A percentile compares a stretch with the other conserved stretches of the same genome.
These are phyloP conservation scores for Myotis planiceps DNA, from an alignment of 2,797 vertebrate species.

Conservation along the genomic window DNA sequence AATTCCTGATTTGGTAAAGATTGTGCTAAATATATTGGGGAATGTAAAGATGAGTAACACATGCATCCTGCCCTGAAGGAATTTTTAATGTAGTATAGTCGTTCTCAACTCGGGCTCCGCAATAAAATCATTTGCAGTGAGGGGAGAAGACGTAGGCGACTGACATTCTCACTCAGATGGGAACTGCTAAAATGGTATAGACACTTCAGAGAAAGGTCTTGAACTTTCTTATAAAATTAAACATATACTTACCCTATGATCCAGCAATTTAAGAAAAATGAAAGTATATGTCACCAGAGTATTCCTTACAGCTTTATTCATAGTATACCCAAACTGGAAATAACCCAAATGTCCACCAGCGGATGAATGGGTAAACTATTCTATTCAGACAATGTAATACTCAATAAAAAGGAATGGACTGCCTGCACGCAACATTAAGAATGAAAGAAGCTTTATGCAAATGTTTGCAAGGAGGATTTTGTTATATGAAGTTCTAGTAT, in stretches of 20 bases:
- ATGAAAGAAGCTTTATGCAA: not conserved
- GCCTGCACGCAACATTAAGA: not conserved
- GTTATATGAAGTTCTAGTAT: not conserved
- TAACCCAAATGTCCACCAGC: not conserved
- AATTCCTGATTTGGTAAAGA: conserved; percentile 32
- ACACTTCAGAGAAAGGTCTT: not conserved
- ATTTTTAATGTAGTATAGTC: not conserved
- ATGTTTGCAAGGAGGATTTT: not conserved
- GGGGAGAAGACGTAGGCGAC: not conserved
- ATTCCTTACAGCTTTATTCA: not conserved
- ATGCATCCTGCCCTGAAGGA: not conserved
- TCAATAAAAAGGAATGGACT: not conserved
- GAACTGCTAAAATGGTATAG: not conserved
- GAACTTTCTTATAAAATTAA: not conserved
- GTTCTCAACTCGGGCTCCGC: not conserved
- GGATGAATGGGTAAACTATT: not conserved
- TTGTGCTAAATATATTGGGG: not conserved
- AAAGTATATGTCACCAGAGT: not conserved
- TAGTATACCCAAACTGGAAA: not conserved
- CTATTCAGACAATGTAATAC: too few relatives aligned
- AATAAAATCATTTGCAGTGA: not conserved
- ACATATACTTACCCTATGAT: not conserved
- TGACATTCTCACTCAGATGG: not conserved
- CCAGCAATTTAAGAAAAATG: not conserved
- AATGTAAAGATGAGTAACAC: conserved; percentile 9